A percentile compares a stretch with the other conserved stretches of the same genome.
Conservation (phyloP, 1,140 invertebrate genomes). For the Brachionus rotundiformis region DNA sequence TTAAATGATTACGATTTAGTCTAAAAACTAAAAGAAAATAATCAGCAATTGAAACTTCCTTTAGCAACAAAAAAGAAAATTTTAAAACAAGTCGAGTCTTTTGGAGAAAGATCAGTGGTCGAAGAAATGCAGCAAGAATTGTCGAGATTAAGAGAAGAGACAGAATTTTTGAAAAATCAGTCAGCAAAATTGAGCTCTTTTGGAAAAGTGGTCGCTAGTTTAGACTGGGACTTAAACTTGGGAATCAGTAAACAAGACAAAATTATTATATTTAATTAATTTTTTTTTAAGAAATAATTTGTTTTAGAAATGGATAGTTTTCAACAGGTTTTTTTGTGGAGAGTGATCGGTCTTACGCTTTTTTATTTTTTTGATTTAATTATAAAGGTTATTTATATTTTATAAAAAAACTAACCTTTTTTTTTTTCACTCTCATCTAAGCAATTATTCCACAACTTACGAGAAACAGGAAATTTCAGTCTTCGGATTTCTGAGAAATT, state of each 20-base stretch:
- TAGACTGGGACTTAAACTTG: background rate
- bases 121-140: background rate
- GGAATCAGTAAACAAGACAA: background rate
- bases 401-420: background rate
- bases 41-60: background rate
- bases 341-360: background rate
- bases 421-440: background rate
- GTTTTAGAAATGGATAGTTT: background rate
- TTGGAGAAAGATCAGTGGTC: background rate
- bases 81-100: background rate
- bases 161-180: background rate
- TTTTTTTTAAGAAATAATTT: background rate
- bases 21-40: background rate
- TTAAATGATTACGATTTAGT: background rate
- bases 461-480: background rate
- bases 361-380: background rate
- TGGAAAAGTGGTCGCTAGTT: background rate
- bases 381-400: background rate
- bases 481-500: background rate
- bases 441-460: background rate
- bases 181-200: background rate
- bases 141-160: background rate
- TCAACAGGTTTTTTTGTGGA: background rate
- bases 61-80: background rate
- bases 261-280: background rate